Conservation (phyloP, 2,888 invertebrate genomes). For the Lucinisca nassula region DNA sequence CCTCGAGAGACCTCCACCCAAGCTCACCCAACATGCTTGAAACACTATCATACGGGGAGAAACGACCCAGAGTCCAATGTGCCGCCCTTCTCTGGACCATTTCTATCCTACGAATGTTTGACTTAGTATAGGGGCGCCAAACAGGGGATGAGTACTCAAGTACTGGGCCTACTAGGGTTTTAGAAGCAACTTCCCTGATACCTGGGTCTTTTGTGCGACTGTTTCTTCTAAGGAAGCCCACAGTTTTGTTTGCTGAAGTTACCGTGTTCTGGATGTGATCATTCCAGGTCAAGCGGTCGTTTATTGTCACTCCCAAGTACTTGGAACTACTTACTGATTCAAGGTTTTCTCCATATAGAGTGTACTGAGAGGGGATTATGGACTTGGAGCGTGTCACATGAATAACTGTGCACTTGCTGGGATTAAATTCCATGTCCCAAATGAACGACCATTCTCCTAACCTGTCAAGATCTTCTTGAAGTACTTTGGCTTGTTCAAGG, state of each 20-base stretch:
- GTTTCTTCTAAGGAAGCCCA: slow-evolving; percentile 3
- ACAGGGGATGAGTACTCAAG: too few relatives aligned
- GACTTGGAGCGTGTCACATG: not conserved
- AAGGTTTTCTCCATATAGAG: not conserved
- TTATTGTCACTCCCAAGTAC: slow-evolving; percentile 6
- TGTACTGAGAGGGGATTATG: not conserved
- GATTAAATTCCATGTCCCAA: not conserved
- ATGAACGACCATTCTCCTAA: not conserved
- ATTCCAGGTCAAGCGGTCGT: not conserved
- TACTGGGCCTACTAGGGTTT: too few relatives aligned
- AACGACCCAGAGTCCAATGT: too few relatives aligned
- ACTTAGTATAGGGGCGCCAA: too few relatives aligned
- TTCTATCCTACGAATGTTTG: too few relatives aligned
- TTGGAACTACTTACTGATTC: slow-evolving; percentile 2
- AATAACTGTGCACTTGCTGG: not conserved
- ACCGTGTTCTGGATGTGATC: not conserved
- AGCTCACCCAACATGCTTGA: too few relatives aligned
- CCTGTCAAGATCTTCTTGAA: not conserved
- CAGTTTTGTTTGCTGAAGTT: not conserved
- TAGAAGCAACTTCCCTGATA: not conserved
- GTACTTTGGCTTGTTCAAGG: not conserved
- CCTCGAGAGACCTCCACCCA: too few relatives aligned
- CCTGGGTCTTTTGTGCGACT: not conserved
- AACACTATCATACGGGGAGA: too few relatives aligned
- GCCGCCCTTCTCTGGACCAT: too few relatives aligned